A percentile compares a stretch with the other conserved stretches of the same genome.
Conservation (phyloP, 1,140 invertebrate genomes). For the Hypothenemus hampei region DNA sequence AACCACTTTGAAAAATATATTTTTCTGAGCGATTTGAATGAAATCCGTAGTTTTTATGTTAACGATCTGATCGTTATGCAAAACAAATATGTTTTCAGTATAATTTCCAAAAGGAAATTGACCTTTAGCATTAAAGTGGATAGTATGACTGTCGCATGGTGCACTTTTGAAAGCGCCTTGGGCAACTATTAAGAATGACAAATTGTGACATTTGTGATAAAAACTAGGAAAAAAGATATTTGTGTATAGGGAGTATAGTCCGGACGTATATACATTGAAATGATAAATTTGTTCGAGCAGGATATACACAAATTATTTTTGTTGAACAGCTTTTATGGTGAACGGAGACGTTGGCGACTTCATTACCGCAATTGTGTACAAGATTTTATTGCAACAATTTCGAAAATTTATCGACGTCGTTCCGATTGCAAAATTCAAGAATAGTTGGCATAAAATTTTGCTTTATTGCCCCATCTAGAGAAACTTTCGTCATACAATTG, state of each 20-base stretch:
- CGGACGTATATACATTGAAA: too few species aligned
- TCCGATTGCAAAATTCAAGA: too few species aligned
- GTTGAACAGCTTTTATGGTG: conserved; percentile 25
- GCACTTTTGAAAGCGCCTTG: conserved; percentile 21
- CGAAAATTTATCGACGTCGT: conserved; percentile 18
- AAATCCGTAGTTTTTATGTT: too few species aligned
- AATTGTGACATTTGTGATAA: conserved; percentile 11
- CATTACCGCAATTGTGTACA: conserved; percentile 28
- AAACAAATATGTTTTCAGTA: conserved; percentile 19
- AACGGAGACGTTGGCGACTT: conserved; percentile 23
- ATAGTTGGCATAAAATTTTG: too few species aligned
- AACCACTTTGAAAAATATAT: too few species aligned
- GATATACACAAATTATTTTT: conserved; percentile 29
- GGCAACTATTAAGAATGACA: conserved; percentile 25
- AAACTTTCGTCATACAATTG: too few species aligned
- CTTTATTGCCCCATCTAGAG: too few species aligned
- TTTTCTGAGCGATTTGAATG: too few species aligned
- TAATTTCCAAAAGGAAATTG: conserved; percentile 17
- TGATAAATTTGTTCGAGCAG: conserved; percentile 22
- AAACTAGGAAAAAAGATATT: conserved; percentile 21
- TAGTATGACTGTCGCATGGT: conserved; percentile 12
- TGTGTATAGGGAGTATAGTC: neutral
- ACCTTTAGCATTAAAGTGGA: conserved; percentile 15
- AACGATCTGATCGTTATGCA: conserved; percentile 20
- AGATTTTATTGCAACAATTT: conserved; percentile 29